Percentiles rank a stretch among this genome's conserved stretches.
Evolutionary conservation across 2,888 invertebrate genomes (phyloP).

Genomic region (Lasioglossum lativentre): DNA sequence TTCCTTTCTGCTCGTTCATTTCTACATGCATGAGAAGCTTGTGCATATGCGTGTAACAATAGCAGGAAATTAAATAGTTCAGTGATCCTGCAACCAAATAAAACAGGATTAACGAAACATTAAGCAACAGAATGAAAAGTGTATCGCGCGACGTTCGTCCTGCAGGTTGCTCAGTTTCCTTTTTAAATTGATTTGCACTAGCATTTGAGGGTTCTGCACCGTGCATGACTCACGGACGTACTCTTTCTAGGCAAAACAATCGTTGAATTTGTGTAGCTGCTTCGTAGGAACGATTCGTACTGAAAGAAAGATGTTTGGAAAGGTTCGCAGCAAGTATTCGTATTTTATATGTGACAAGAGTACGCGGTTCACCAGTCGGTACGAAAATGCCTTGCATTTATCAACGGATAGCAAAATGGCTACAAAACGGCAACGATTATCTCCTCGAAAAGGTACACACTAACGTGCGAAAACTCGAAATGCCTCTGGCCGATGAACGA

Average conservation of each 20-base stretch:
- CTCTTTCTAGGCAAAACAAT: constrained; percentile 18
- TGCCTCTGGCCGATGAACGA: not conserved
- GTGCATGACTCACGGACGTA: not conserved
- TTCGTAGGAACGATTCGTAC: not conserved
- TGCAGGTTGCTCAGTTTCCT: not conserved
- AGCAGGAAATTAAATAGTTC: not conserved
- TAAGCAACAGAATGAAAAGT: not conserved
- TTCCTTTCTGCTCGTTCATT: not conserved
- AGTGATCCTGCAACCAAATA: not conserved
- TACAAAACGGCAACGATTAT: constrained; percentile 69
- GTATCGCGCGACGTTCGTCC: not conserved
- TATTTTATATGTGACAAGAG: constrained; percentile 61
- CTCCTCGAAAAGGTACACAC: constrained; percentile 42
- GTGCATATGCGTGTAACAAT: not conserved
- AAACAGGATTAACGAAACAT: constrained; percentile 7
- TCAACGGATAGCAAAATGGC: constrained; percentile 85
- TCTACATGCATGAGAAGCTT: not conserved
- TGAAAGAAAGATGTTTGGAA: constrained; percentile 26
- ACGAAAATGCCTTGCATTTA: constrained; percentile 83
- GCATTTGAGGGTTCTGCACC: constrained; percentile 3
- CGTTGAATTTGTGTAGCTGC: not conserved
- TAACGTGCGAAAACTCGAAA: constrained; percentile 23
- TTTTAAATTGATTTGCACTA: constrained; percentile 37
- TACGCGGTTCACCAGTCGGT: constrained; percentile 81
- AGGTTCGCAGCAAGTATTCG: constrained; percentile 29